A percentile compares a stretch with the other conserved stretches of the same genome.
Evolutionary conservation across 2,797 vertebrate species (phyloP).

Genomic region (Margarornis squamiger): DNA sequence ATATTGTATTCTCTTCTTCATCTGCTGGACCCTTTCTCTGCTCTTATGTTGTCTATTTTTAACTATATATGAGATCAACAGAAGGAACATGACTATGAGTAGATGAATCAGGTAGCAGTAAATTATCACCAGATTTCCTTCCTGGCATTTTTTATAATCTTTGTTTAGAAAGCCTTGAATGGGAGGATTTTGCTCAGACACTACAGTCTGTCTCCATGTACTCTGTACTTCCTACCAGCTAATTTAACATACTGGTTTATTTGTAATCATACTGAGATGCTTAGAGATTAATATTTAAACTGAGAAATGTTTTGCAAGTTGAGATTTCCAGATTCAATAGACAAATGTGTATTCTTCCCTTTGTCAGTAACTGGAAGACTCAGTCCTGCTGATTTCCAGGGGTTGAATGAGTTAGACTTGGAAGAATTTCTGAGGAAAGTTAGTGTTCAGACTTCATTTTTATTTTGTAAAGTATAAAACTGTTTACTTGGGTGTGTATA

Average conservation of each 20-base stretch:
- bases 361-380: constrained; percentile 42
- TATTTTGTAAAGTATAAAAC: constrained; percentile 1
- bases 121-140: background rate
- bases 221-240: background rate
- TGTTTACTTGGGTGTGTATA: constrained; percentile 35
- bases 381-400: constrained; percentile 35
- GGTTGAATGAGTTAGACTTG: constrained; percentile 8
- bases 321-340: background rate
- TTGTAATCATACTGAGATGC: background rate
- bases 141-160: background rate
- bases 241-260: background rate
- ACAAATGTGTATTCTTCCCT: background rate
- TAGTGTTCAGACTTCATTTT: constrained; percentile 38
- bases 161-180: background rate
- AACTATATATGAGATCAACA: background rate
- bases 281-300: constrained; percentile 1
- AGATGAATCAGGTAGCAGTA: constrained; percentile 1
- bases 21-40: background rate
- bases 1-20: background rate
- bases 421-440: constrained; percentile 12
- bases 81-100: background rate
- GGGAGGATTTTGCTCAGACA: background rate
- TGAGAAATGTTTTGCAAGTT: background rate
- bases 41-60: background rate
- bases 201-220: background rate